A percentile compares a stretch with the other conserved stretches of the same genome.
Evolutionary conservation across 2,888 invertebrate genomes (phyloP).

Genomic region (Nebria brevicollis): DNA sequence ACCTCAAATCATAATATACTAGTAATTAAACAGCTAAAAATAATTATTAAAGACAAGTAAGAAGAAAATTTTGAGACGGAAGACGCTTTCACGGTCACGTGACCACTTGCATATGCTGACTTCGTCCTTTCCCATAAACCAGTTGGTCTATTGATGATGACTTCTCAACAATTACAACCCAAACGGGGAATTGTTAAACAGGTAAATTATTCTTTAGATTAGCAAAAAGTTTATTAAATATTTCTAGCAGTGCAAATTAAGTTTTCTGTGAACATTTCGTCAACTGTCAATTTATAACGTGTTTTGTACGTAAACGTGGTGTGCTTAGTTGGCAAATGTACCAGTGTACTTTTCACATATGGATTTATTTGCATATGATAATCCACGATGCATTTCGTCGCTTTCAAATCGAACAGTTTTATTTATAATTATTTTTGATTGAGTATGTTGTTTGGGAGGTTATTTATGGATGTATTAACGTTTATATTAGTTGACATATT

Average conservation of each 20-base stretch:
- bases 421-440: constrained; percentile 8
- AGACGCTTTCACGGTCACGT: constrained; percentile 57
- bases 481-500: constrained; percentile 56
- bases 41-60: constrained; percentile 39
- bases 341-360: constrained; percentile 37
- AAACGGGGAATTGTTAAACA: constrained; percentile 72
- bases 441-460: constrained; percentile 37
- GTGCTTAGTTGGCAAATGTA: constrained; percentile 58
- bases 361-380: constrained; percentile 36
- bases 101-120: constrained; percentile 49
- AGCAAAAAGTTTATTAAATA: constrained; percentile 10
- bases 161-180: constrained; percentile 63
- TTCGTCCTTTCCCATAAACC: constrained; percentile 54
- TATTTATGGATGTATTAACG: constrained; percentile 48
- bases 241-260: constrained; percentile 16
- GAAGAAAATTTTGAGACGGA: constrained; percentile 64
- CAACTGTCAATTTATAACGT: constrained; percentile 39
- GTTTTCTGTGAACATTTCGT: constrained; percentile 28
- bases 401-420: constrained; percentile 24
- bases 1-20: background rate
- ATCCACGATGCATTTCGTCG: constrained; percentile 4
- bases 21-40: constrained; percentile 5
- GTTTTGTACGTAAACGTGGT: constrained; percentile 45
- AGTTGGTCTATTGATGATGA: constrained; percentile 70
- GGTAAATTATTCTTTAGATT: constrained; percentile 61